A percentile compares a stretch with the other conserved stretches of the same genome.
These are phyloP conservation scores for Synanceia verrucosa DNA, from an alignment of 2,797 vertebrate genomes.

Conservation along the genomic window DNA sequence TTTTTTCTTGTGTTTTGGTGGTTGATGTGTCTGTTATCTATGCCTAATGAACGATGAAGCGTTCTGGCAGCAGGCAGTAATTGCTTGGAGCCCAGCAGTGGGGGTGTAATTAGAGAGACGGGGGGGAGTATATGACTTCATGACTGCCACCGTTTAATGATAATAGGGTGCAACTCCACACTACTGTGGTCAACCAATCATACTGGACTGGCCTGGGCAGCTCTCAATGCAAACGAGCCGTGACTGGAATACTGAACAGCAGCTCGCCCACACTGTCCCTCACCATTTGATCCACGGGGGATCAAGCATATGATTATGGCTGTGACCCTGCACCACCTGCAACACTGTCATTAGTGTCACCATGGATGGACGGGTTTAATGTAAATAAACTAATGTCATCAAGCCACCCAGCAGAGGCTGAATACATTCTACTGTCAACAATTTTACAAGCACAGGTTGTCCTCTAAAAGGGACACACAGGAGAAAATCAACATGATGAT, in stretches of 20 bases:
- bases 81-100: conserved; percentile 76
- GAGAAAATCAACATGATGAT: conserved; percentile 12
- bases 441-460: conserved; percentile 38
- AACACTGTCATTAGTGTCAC: conserved; percentile 67
- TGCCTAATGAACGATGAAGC: conserved; percentile 77
- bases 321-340: conserved; percentile 72
- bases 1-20: conserved; percentile 71
- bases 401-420: conserved; percentile 32
- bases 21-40: conserved; percentile 66
- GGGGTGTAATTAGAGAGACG: conserved; percentile 78
- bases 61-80: conserved; percentile 74
- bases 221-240: conserved; percentile 68
- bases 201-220: conserved; percentile 70
- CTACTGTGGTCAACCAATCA: conserved; percentile 81
- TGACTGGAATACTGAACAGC: conserved; percentile 80
- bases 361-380: conserved; percentile 69
- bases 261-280: conserved; percentile 60
- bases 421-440: conserved; percentile 1
- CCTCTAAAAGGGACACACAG: conserved; percentile 14
- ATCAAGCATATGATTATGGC: conserved; percentile 70
- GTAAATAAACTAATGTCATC: conserved; percentile 65
- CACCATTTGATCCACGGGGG: conserved; percentile 61
- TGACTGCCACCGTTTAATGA: conserved; percentile 77
- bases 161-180: conserved; percentile 78
- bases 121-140: conserved; percentile 77